phyloP scores from a whole-genome alignment of 2,888 invertebrate species.

The Sarcophaga rosellei region DNA sequence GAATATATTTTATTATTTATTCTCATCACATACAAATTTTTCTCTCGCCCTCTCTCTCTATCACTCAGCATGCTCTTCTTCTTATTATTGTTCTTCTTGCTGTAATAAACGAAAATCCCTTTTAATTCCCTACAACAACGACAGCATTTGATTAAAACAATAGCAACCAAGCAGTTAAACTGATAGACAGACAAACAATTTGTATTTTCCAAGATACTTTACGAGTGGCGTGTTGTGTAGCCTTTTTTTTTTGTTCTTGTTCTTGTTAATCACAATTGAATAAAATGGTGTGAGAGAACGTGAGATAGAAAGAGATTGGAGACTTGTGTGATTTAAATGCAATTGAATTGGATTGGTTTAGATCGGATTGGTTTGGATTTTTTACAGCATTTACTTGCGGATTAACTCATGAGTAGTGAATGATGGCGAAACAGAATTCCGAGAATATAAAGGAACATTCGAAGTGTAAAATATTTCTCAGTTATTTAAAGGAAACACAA shows the following conservation, averaged over 20 bases:
- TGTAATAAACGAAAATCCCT: conserved; percentile 12
- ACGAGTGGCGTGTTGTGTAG: not conserved
- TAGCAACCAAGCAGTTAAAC: not conserved
- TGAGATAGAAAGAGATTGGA: too few relatives aligned
- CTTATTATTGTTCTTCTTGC: not conserved
- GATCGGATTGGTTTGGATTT: not conserved
- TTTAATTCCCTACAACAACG: conserved; percentile 40
- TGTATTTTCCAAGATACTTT: not conserved
- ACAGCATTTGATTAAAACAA: not conserved
- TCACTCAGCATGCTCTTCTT: not conserved
- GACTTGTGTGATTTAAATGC: not conserved
- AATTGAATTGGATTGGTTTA: not conserved
- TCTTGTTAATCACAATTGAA: too few relatives aligned
- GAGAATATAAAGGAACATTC: too few relatives aligned
- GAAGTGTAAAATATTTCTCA: too few relatives aligned
- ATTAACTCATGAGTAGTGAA: too few relatives aligned
- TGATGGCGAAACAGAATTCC: too few relatives aligned
- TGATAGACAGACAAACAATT: not conserved
- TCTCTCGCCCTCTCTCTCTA: not conserved
- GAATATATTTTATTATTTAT: conserved; percentile 31
- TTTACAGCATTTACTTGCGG: too few relatives aligned
- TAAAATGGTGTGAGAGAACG: too few relatives aligned
- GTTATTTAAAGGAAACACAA: too few relatives aligned
- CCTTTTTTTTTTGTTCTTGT: not conserved
- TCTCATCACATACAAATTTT: conserved; percentile 44